A percentile compares a stretch with the other conserved stretches of the same genome.
phyloP scores from a whole-genome alignment of 2,797 vertebrate genomes.

The Phrynocephalus guinanensis region DNA sequence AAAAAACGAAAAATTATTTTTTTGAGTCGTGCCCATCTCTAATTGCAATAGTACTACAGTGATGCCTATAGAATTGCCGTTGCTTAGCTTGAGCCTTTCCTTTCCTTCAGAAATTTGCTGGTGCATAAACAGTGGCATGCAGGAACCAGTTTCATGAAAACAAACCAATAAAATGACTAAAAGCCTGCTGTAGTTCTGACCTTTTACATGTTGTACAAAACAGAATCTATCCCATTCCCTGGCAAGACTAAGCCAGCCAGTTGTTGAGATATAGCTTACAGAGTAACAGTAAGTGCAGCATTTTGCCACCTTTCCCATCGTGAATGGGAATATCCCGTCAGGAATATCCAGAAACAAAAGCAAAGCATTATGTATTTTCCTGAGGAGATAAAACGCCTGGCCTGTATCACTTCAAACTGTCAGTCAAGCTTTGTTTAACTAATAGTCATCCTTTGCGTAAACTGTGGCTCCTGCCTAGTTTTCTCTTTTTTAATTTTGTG shows the following conservation, averaged over 20 bases:
- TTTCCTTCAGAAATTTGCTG: too few relatives aligned
- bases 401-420: neutral
- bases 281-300: too few relatives aligned
- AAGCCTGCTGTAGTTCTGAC: too few relatives aligned
- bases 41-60: neutral
- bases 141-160: neutral
- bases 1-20: too few relatives aligned
- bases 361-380: neutral
- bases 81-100: neutral
- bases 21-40: too few relatives aligned
- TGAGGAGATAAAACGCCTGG: neutral
- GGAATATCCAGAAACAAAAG: neutral
- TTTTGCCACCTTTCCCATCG: too few relatives aligned
- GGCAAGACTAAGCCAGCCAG: neutral
- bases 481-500: neutral
- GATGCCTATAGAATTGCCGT: neutral
- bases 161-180: neutral
- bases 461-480: neutral
- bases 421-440: too few relatives aligned
- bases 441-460: too few relatives aligned
- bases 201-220: neutral
- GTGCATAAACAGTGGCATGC: neutral
- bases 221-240: neutral
- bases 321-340: neutral
- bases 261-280: too few relatives aligned